Evolutionary conservation across 1,140 invertebrate species (phyloP), one percentile per base, ranked within the genome.

Genomic region (Drosophila equinoxialis): DNA sequence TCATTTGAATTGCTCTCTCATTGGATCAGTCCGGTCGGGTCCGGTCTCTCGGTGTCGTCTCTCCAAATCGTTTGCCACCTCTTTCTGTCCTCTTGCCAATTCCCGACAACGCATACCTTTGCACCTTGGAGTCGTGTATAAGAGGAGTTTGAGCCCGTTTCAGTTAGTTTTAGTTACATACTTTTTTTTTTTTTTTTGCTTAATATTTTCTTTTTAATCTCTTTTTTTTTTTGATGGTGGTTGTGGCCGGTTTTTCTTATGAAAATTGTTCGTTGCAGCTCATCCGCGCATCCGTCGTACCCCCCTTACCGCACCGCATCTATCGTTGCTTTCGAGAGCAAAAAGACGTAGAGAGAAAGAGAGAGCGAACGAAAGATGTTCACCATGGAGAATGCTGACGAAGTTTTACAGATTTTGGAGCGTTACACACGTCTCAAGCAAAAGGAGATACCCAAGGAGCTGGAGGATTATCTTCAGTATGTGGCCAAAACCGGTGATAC

Each of bases 401-500:
- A 97, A 92, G 94, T 97, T 68, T 93, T 96, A 86, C 95, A 96
- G 90, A 95, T 95, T 62, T 92, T 97, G 45, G 96, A 97, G 91
- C 96, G 97, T 82, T 98, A 97, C 91, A 95, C 96, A 57, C 97
- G 97, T 91, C 94, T 96, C 76, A 92, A 92, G 75, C 90, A 91
- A n/a, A 94, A 95, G 83, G 96, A 96, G 77, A 97, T 98, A 84
- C 97, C 98, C n/a, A 94, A 95, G 62, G 95, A 97, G 84, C 93
- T 99, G 55, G 97, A 99, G 81, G 97, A 98, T 39, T 98, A 98
- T 92, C 93, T 99, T 55, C 94, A 94, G 74, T 97, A 96, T 93
- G 97, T 99, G 63, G 98, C 98, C 0, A 96, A 97, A 93, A 98
- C 97, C 65, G 98, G 98, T 62, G 97, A 99, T 92, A 97, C 97